These are phyloP conservation scores for Drosophila nigromelanica DNA, from an alignment of 1,140 invertebrate genomes.

Conservation along the genomic window DNA sequence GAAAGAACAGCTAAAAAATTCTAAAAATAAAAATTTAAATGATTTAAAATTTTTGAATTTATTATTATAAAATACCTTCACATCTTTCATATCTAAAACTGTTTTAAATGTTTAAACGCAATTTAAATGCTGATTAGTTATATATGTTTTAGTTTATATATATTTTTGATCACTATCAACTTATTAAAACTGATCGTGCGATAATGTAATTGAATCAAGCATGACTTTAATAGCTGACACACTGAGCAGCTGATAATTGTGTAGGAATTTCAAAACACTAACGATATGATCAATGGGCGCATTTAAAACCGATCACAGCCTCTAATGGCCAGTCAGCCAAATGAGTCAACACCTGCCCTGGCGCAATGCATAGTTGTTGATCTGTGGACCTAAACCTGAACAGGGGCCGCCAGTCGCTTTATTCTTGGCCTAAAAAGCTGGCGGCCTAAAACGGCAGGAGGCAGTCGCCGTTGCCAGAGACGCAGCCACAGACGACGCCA, in stretches of 20 bases:
- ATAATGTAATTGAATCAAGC: conserved; percentile 13
- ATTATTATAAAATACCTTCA: too few species aligned
- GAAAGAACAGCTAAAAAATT: too few species aligned
- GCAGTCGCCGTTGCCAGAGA: conserved; percentile 53
- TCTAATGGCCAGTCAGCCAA: conserved; percentile 71
- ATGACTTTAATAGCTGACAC: conserved; percentile 21
- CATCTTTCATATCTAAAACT: too few species aligned
- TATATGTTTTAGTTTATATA: too few species aligned
- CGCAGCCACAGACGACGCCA: conserved; percentile 72
- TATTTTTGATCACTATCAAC: background rate
- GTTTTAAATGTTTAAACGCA: too few species aligned
- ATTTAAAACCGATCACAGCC: conserved; percentile 43
- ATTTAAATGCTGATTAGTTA: too few species aligned
- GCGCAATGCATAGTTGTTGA: background rate
- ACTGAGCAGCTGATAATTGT: background rate
- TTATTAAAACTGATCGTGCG: background rate
- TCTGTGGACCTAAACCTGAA: conserved; percentile 36
- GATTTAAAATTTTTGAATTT: too few species aligned
- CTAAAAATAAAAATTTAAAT: too few species aligned
- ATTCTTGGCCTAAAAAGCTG: conserved; percentile 63
- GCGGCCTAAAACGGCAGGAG: conserved; percentile 62
- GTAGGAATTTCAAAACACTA: background rate
- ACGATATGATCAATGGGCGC: conserved; percentile 66
- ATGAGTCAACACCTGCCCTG: conserved; percentile 74
- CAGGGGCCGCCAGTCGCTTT: conserved; percentile 8